Conservation (phyloP, 2,797 vertebrate genomes). For the Catamblyrhynchus diadema region DNA sequence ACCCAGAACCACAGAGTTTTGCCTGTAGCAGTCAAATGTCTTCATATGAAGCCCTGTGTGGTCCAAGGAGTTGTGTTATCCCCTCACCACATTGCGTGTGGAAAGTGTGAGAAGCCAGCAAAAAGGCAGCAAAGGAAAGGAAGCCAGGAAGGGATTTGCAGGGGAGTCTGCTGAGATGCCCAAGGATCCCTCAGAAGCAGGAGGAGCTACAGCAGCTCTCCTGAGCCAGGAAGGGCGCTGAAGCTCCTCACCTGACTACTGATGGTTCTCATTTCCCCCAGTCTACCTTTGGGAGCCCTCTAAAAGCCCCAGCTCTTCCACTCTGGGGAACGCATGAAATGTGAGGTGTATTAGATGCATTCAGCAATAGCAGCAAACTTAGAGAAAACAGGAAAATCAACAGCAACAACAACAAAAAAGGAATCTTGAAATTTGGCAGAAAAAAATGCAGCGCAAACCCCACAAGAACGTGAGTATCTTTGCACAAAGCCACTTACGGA, state of each 20-base stretch:
- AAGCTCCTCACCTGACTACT: background rate
- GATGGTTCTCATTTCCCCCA: background rate
- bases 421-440: background rate
- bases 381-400: background rate
- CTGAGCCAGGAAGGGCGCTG: background rate
- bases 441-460: background rate
- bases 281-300: background rate
- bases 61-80: background rate
- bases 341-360: background rate
- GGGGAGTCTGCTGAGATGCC: background rate
- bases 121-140: background rate
- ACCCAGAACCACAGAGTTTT: background rate
- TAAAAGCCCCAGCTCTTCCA: background rate
- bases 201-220: background rate
- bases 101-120: background rate
- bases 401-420: background rate
- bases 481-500: background rate
- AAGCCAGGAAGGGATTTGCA: background rate
- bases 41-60: fast-evolving
- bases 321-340: background rate
- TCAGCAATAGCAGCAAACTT: background rate
- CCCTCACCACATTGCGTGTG: fast-evolving
- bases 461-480: background rate
- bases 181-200: background rate
- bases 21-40: background rate